These are phyloP conservation scores for Sarcophaga caerulescens DNA, from an alignment of 2,888 invertebrate species.

Conservation along the genomic window DNA sequence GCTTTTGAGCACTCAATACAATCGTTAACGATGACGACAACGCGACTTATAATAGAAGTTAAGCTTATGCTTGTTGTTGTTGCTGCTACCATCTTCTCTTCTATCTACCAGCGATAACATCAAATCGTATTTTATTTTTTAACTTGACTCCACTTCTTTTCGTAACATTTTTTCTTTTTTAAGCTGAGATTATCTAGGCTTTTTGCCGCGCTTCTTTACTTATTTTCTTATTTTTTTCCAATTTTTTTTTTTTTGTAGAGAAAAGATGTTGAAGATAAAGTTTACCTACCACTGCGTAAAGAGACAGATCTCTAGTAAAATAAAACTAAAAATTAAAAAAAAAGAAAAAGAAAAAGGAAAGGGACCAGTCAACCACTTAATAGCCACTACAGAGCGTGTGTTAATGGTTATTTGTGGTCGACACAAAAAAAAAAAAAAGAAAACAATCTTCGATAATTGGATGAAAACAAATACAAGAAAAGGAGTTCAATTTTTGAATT, in stretches of 20 bases:
- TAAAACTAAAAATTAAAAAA: neutral
- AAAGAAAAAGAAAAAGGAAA: neutral
- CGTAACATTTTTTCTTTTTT: neutral
- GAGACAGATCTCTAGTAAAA: conserved; percentile 48
- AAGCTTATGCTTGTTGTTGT: neutral
- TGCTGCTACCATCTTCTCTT: conserved; percentile 45
- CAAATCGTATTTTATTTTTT: conserved; percentile 61
- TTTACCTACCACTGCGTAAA: conserved; percentile 68
- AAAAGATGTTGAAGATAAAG: conserved; percentile 64
- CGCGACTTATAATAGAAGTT: conserved; percentile 61
- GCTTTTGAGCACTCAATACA: conserved; percentile 69
- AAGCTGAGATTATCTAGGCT: conserved; percentile 63
- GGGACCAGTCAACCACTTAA: conserved; percentile 24
- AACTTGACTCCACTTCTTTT: neutral
- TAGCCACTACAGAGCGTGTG: conserved; percentile 47
- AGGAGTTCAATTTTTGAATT: neutral
- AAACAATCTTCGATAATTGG: conserved; percentile 57
- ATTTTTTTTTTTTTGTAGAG: neutral
- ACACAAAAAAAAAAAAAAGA: neutral
- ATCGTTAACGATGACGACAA: conserved; percentile 65
- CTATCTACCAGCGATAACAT: conserved; percentile 63
- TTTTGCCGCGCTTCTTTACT: conserved; percentile 17
- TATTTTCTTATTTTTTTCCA: conserved; percentile 19
- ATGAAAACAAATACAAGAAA: conserved; percentile 4
- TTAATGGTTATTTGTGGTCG: conserved; percentile 53